Evolutionary conservation across 1,140 invertebrate species (phyloP), one percentile per base, ranked within the genome.

Genomic region (Sycophila sp.): DNA sequence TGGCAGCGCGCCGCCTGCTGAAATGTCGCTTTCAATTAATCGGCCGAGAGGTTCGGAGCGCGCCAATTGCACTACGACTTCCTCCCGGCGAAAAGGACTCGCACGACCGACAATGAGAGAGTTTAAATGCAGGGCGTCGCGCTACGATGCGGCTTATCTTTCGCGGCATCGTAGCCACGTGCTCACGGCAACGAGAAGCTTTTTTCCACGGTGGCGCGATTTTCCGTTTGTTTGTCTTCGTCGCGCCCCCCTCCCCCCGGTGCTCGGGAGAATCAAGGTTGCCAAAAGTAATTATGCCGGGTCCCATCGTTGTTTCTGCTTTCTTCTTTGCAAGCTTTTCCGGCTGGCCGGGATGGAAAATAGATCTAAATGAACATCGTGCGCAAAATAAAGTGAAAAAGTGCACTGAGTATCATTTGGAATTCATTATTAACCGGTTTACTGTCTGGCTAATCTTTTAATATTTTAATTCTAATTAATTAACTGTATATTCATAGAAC

Each of bases 11-110:
- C 19, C 4, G 8, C 49, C 30, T 17, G 17, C n/a, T 56, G 34
- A 68, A 58, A 68, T 59, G 36, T 68, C 38, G 65, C 40, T 59
- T 68, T 68, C 55, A 47, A 59, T 68, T 59, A 66, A 47, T 2
- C 26, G 11, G 24, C 6, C 13, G 22, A 26, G n/a, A 26, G 24
- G 8, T 26, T n/a, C 15, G 8, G 49, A 53, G 42, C 17, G 42
- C 17, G 17, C 13, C 42, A 47, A 17, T 22, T 15, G 2, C n/a
- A 13, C 17, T n/a, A 17, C 17, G 42, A 47, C 24, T 47, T 47
- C 28, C 26, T 53, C 22, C n/a, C n/a, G 45, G n/a, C n/a, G n/a
- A n/a, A n/a, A 47, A 47, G 15, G 28, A 8, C 45, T 19, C 6
- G n/a, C n/a, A n/a, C n/a, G n/a, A n/a, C n/a, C n/a, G 51, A 32